These are phyloP conservation scores for Henicopernis longicauda DNA, from an alignment of 2,113 vertebrate genomes.

Conservation along the genomic window DNA sequence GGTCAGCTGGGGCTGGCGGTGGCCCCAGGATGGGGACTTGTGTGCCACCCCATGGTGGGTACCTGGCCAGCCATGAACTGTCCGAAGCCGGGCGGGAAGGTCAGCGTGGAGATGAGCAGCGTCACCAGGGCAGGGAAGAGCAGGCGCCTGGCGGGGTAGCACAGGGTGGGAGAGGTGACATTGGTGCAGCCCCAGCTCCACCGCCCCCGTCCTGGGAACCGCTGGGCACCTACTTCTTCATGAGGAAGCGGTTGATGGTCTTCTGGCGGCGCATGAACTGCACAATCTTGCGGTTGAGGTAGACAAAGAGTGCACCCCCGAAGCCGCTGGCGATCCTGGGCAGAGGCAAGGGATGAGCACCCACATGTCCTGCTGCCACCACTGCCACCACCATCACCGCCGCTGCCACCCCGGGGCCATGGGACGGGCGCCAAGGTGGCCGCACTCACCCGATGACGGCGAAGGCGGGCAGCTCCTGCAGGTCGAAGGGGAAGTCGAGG, in stretches of 20 bases:
- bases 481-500: slow-evolving; percentile 95
- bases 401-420: background rate
- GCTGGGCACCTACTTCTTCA: slow-evolving; percentile 89
- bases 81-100: slow-evolving; percentile 93
- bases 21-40: background rate
- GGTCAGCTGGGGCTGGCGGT: background rate
- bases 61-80: slow-evolving; percentile 99
- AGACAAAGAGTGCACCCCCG: slow-evolving; percentile 91
- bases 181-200: background rate
- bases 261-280: slow-evolving; percentile 98
- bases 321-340: slow-evolving; percentile 93
- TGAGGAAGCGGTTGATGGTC: slow-evolving; percentile 96
- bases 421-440: accelerated
- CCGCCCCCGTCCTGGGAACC: accelerated
- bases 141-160: slow-evolving; percentile 76
- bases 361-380: background rate
- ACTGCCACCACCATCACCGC: background rate
- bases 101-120: slow-evolving; percentile 87
- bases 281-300: slow-evolving; percentile 94
- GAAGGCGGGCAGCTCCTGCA: slow-evolving; percentile 95
- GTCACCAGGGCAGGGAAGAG: slow-evolving; percentile 93
- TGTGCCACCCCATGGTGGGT: background rate
- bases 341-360: background rate
- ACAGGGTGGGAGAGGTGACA: background rate
- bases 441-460: slow-evolving; percentile 90